Evolutionary conservation across 2,113 vertebrate genomes (phyloP).

Genomic region (Donacobius atricapilla): DNA sequence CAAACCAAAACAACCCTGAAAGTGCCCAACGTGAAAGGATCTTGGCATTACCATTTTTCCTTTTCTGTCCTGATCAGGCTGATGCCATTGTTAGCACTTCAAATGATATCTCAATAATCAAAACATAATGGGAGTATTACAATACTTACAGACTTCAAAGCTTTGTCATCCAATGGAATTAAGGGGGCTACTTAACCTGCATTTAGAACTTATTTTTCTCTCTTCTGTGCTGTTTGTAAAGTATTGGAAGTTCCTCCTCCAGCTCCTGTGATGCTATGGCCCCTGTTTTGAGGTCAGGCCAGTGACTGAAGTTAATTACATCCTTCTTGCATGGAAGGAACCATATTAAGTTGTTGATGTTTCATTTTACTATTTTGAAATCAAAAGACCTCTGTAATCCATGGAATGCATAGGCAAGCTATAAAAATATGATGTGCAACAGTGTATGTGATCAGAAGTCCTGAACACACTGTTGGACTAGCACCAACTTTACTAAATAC

Average conservation of each 20-base stretch:
- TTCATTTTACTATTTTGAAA: conserved; percentile 26
- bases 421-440: neutral
- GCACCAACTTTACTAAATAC: neutral
- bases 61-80: neutral
- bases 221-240: neutral
- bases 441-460: neutral
- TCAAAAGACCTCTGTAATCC: conserved; percentile 7
- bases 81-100: neutral
- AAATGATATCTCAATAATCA: neutral
- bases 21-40: neutral
- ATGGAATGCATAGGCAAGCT: neutral
- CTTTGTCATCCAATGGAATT: neutral
- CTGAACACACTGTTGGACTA: neutral
- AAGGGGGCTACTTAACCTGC: neutral
- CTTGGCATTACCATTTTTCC: neutral
- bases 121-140: neutral
- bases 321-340: neutral
- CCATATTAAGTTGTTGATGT: neutral
- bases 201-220: neutral
- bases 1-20: neutral
- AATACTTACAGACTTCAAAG: neutral
- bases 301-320: conserved; percentile 12
- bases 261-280: neutral
- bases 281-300: neutral
- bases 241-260: neutral